These are phyloP conservation scores for Masnerella sp. DNA, from an alignment of 2,888 invertebrate genomes.

Conservation along the genomic window DNA sequence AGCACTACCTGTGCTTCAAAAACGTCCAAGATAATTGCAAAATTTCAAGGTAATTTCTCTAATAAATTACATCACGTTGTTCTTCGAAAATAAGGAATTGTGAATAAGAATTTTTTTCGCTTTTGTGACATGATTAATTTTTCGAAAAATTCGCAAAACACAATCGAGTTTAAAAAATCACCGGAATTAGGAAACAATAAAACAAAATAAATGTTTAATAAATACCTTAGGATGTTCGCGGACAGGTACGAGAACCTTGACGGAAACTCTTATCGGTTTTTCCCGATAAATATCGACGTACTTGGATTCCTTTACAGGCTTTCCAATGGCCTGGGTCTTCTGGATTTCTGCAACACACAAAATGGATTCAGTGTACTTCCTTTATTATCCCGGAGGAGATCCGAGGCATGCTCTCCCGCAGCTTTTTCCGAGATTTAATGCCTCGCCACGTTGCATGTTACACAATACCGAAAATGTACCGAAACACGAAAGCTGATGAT, in stretches of 20 bases:
- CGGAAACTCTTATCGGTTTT: slow-evolving; percentile 84
- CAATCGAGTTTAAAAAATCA: no score
- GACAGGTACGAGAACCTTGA: slow-evolving; percentile 86
- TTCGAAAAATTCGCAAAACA: no score
- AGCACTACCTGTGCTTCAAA: no score
- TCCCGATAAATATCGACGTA: slow-evolving; percentile 89
- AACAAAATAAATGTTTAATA: no score
- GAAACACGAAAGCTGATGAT: slow-evolving; percentile 56
- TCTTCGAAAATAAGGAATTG: no score
- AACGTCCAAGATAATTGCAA: no score
- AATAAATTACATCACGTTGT: no score
- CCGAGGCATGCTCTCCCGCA: slow-evolving; percentile 40
- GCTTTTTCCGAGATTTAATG: slow-evolving; percentile 54
- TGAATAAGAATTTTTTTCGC: no score
- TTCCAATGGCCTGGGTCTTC: slow-evolving; percentile 84
- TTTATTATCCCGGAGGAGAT: slow-evolving; percentile 52
- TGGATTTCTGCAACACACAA: slow-evolving; percentile 83
- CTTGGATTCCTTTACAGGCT: slow-evolving; percentile 83
- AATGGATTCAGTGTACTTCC: slow-evolving; percentile 56
- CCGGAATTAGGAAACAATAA: no score
- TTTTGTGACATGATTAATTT: no score
- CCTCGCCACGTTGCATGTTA: slow-evolving; percentile 47
- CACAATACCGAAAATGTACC: slow-evolving; percentile 57
- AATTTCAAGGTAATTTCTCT: no score
- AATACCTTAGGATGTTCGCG: slow-evolving; percentile 86